These are phyloP conservation scores for Caenorhabditis elegans DNA, from an alignment of 1,140 invertebrate species.

Conservation along the genomic window WBcel235 BX284606.5:12904501-12905000, in stretches of 20 bases:
- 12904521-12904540: not conserved
- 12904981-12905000: conserved; percentile 18
- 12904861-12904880: too few species aligned
- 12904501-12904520: conserved; percentile 3
- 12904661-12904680: too few species aligned
- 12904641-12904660: not conserved
- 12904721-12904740: too few species aligned
- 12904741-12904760: too few species aligned
- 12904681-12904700: too few species aligned
- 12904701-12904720: too few species aligned
- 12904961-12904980: conserved; percentile 21
- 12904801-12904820: not conserved
- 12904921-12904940: too few species aligned
- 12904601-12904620: conserved; percentile 18
- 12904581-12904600: not conserved
- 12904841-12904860: too few species aligned
- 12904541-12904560: not conserved
- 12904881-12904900: too few species aligned
- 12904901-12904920: too few species aligned
- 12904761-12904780: not conserved
- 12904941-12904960: not conserved
- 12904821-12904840: not conserved
- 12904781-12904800: not conserved
- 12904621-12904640: not conserved
- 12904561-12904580: conserved; percentile 1